Conservation (phyloP, 1,140 invertebrate species). For the Ctenoplectra terminalis region DNA sequence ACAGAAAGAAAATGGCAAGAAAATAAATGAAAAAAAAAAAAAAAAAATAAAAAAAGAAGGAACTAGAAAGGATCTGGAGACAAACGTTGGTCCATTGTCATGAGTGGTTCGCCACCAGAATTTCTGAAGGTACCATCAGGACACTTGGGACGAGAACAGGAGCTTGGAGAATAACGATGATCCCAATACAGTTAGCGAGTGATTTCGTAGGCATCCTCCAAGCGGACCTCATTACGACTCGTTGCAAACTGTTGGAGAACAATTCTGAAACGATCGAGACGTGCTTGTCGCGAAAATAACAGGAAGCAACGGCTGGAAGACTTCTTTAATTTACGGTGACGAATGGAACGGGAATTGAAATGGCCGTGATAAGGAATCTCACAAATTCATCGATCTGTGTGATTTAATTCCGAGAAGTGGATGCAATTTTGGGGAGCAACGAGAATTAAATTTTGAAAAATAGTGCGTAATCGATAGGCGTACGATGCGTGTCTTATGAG, state of each 20-base stretch:
- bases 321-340: neutral
- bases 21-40: constrained; percentile 17
- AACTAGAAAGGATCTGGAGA: neutral
- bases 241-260: constrained; percentile 7
- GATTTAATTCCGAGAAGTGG: neutral
- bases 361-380: neutral
- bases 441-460: too few relatives aligned
- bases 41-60: neutral
- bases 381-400: neutral
- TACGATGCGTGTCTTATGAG: too few relatives aligned
- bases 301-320: neutral
- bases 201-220: constrained; percentile 29
- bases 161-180: constrained; percentile 42
- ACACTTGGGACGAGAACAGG: neutral
- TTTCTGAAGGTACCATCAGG: constrained; percentile 14
- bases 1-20: neutral
- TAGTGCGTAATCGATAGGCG: too few relatives aligned
- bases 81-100: constrained; percentile 28
- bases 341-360: neutral
- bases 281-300: constrained; percentile 1
- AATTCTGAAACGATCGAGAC: constrained; percentile 17
- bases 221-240: constrained; percentile 35
- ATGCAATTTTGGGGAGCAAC: too few relatives aligned
- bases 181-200: constrained; percentile 25
- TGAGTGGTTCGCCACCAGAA: constrained; percentile 32